Evolutionary conservation across 2,888 invertebrate species (phyloP), one percentile per base, ranked within the genome.

Genomic region (Desoria tigrina): DNA sequence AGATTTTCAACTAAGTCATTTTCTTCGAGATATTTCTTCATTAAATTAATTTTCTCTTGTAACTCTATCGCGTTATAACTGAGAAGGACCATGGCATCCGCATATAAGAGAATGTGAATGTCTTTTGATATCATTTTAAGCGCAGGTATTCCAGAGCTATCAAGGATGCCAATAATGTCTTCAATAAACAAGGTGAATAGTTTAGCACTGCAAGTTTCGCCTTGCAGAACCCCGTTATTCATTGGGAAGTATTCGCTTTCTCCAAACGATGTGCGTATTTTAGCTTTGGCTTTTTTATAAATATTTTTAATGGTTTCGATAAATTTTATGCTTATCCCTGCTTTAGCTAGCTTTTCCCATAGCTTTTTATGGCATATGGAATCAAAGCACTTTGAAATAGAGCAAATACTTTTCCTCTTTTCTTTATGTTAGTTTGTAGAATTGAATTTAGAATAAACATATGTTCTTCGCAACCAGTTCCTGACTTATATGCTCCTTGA

Each of bases 401-500:
- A 49, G 66, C 67, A 57, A 61, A 75, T 3, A 76, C 24, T 57
- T 63, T 70, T 1, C 66, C 66, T 37, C 62, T 65, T 42, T 59
- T 68, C 1, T 53, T 39, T 0, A 56, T 18, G 2, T 61, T 63
- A 2, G 65, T 7, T 6, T 66, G 50, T 4, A 76, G 65, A 37
- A 61, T 63, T 0, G 71, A 27, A 7, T 67, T 61, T 9, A 77
- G 51, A 2, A 64, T 64, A 32, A 77, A 77, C 14, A 76, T 68
- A 53, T 75, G 74, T 42, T 77, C 75, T 1, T 69, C 65, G 7
- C 71, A 73, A 1, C 68, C 57, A 53, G 74, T 55, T 21, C 54
- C 37, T 24, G 26, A 56, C 58, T 76, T 63, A 45, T 77, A 77
- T 1, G 76, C 77, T 2, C 68, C 65, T 63, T 76, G 77, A n/a